These are phyloP conservation scores for Myocastor coypus DNA, from an alignment of 2,113 vertebrate species.

Conservation along the genomic window DNA sequence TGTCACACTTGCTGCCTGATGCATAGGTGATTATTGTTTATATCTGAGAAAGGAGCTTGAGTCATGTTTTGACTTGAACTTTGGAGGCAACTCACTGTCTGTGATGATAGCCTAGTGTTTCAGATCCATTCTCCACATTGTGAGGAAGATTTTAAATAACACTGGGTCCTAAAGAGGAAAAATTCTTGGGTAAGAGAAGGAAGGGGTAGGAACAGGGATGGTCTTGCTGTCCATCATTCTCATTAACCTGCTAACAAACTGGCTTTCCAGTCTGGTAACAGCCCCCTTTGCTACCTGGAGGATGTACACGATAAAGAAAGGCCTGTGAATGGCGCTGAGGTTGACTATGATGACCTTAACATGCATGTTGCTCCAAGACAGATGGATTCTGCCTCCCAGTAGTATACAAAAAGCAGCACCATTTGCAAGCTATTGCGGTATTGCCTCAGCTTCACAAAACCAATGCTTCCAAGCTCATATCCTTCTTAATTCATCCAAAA, in stretches of 20 bases:
- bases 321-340: neutral
- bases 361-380: too few species aligned
- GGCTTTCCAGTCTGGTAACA: neutral
- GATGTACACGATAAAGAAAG: neutral
- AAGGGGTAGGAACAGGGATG: neutral
- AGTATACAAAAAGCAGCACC: neutral
- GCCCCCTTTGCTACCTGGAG: neutral
- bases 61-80: neutral
- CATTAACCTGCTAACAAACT: neutral
- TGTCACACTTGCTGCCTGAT: neutral
- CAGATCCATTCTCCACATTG: neutral
- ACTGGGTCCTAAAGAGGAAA: neutral
- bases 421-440: neutral
- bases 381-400: neutral
- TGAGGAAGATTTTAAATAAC: neutral
- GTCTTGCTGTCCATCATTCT: neutral
- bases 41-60: neutral
- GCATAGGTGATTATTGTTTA: neutral
- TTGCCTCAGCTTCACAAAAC: neutral
- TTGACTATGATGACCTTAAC: neutral
- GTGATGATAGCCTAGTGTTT: neutral
- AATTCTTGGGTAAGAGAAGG: neutral
- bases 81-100: neutral
- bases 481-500: neutral
- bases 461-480: neutral